Evolutionary conservation across 2,113 vertebrate genomes (phyloP).

Genomic region (Chunga burmeisteri): DNA sequence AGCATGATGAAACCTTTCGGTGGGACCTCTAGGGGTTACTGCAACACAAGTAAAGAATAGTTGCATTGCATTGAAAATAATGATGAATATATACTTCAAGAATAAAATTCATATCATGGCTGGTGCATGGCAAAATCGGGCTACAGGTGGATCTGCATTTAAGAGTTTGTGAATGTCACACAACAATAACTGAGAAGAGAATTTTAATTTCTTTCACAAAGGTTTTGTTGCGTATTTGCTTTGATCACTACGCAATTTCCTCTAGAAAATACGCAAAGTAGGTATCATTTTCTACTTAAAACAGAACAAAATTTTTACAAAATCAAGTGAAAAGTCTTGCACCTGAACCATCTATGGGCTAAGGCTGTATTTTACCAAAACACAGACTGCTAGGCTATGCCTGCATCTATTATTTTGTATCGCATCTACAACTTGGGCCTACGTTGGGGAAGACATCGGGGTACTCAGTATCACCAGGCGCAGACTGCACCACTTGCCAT

Average conservation of each 20-base stretch:
- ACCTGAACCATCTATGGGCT: not conserved
- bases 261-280: not conserved
- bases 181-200: not conserved
- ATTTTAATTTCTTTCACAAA: not conserved
- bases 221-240: not conserved
- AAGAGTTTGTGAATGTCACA: not conserved
- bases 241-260: not conserved
- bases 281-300: not conserved
- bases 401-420: not conserved
- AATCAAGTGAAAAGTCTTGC: not conserved
- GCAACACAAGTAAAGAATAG: not conserved
- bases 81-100: not conserved
- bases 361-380: not conserved
- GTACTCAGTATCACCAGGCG: fast-evolving
- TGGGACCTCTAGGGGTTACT: conserved; percentile 4
- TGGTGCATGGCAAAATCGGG: not conserved
- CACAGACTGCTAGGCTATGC: not conserved
- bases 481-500: not conserved
- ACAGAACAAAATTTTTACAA: not conserved
- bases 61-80: not conserved
- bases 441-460: fast-evolving
- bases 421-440: not conserved
- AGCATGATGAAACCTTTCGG: not conserved
- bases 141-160: not conserved
- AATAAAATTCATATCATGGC: not conserved